Percentiles rank a stretch among this genome's conserved stretches.
phyloP scores from a whole-genome alignment of 2,888 invertebrate species.

The Rhingia campestris region DNA sequence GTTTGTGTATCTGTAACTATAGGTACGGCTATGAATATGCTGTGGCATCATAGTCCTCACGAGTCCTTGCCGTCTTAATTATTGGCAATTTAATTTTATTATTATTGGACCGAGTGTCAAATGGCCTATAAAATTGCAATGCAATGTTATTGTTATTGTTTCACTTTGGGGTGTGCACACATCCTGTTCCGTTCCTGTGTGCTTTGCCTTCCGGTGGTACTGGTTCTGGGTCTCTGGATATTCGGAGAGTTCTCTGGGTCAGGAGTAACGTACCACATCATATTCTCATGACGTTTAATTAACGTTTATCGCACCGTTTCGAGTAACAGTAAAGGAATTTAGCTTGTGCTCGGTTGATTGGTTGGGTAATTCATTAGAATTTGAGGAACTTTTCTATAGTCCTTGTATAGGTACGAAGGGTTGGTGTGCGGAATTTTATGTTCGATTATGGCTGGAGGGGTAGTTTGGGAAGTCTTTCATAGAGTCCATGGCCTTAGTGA shows the following conservation, averaged over 20 bases:
- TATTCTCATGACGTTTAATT: conserved; percentile 74
- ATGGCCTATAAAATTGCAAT: conserved; percentile 74
- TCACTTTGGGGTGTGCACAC: conserved; percentile 62
- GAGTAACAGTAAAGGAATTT: conserved; percentile 69
- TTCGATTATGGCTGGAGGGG: neutral
- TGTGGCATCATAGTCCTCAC: conserved; percentile 42
- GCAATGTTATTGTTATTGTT: conserved; percentile 74
- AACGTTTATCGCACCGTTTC: conserved; percentile 74
- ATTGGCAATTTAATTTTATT: conserved; percentile 74
- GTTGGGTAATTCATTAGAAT: conserved; percentile 73
- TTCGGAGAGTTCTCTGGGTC: conserved; percentile 55
- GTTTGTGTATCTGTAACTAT: conserved; percentile 5
- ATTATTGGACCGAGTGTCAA: conserved; percentile 74
- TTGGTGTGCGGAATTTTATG: neutral
- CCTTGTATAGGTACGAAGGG: neutral
- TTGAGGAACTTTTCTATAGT: conserved; percentile 53
- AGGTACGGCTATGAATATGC: conserved; percentile 21
- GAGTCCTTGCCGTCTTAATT: conserved; percentile 73
- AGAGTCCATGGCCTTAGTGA: too few relatives aligned
- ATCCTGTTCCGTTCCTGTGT: neutral
- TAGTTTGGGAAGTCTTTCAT: neutral
- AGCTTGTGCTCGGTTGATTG: conserved; percentile 70
- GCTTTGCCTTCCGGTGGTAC: neutral
- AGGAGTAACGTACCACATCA: conserved; percentile 70
- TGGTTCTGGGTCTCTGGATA: conserved; percentile 20